These are phyloP conservation scores for Dicrostonyx torquatus DNA, from an alignment of 2,797 vertebrate genomes.

Conservation along the genomic window DNA sequence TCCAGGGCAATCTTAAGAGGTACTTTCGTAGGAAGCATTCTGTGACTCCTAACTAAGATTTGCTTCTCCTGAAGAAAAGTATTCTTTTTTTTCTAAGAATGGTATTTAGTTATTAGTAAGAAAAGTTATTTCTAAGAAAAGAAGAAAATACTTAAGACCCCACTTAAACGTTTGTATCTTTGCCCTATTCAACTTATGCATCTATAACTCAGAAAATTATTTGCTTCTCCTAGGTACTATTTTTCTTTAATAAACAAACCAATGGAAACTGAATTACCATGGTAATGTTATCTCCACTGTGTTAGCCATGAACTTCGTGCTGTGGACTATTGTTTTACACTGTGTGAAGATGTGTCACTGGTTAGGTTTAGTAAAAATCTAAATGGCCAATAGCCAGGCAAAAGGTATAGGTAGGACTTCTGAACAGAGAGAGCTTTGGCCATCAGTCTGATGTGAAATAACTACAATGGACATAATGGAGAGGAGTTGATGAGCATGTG, in stretches of 20 bases:
- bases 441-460: not conserved
- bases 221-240: not conserved
- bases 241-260: not conserved
- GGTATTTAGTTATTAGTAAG: slow-evolving; percentile 36
- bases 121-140: not conserved
- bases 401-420: not conserved
- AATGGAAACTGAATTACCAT: not conserved
- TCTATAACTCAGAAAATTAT: not conserved
- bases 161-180: not conserved
- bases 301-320: not conserved
- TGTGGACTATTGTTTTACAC: not conserved
- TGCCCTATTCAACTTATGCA: not conserved
- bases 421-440: not conserved
- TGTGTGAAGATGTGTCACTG: not conserved
- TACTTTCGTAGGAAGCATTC: not conserved
- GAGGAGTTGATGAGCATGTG: not conserved
- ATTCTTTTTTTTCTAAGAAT: not conserved
- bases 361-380: not conserved
- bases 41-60: not conserved
- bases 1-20: not conserved
- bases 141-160: not conserved
- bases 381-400: not conserved
- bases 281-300: not conserved
- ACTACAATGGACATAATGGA: not conserved
- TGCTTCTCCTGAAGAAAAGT: not conserved